These are phyloP conservation scores for Sympetrum striolatum DNA, from an alignment of 2,888 invertebrate species.

Conservation along the genomic window DNA sequence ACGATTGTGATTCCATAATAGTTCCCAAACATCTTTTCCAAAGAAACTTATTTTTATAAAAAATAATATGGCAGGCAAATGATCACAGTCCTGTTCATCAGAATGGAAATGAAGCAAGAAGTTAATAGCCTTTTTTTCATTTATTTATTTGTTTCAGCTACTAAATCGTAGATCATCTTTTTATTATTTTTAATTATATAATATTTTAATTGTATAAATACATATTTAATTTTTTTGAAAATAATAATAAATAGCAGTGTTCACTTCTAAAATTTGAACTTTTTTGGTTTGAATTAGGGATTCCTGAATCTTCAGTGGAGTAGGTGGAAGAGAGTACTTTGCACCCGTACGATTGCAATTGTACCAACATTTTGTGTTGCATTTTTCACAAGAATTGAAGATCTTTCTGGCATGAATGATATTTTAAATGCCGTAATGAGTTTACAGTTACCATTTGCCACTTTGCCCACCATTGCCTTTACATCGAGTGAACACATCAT, in stretches of 20 bases:
- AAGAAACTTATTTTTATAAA: no score
- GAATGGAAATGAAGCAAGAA: no score
- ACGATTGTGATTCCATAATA: no score
- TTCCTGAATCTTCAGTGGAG: conserved; percentile 85
- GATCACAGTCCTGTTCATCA: not conserved
- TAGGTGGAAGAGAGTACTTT: conserved; percentile 83
- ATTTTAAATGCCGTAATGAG: conserved; percentile 86
- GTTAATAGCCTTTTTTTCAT: no score
- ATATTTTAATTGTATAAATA: not conserved
- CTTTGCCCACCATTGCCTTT: conserved; percentile 85
- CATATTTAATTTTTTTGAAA: not conserved
- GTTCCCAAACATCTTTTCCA: no score
- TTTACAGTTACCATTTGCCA: conserved; percentile 85
- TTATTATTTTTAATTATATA: no score
- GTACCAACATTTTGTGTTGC: conserved; percentile 74
- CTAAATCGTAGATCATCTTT: no score
- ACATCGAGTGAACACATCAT: conserved; percentile 80
- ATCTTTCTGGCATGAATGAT: conserved; percentile 83
- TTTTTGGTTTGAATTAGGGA: conserved; percentile 62
- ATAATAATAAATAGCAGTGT: not conserved
- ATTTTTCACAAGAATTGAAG: conserved; percentile 70
- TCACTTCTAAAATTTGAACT: not conserved
- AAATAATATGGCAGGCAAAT: no score
- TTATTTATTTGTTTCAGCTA: no score
- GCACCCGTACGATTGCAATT: conserved; percentile 86